Evolutionary conservation across 2,888 invertebrate genomes (phyloP), one percentile per base, ranked within the genome.

Genomic region (Plebejus anna): DNA sequence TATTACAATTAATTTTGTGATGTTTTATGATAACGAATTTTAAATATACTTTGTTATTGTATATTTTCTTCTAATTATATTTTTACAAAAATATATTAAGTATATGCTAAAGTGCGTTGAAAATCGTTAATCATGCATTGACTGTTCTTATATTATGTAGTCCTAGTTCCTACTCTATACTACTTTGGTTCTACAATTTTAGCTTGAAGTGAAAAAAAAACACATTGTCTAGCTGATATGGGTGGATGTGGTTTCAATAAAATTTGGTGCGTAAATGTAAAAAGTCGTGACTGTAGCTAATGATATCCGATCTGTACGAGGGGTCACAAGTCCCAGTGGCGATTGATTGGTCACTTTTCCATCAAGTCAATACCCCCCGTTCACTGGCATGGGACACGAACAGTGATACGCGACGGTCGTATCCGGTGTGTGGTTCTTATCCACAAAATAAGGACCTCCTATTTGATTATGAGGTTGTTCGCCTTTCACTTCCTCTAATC

Each of bases 331-430:
- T 11, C 32, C 1, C 28, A 28, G 28, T 28, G 72, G 28, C 28
- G 72, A 51, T 72, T 47, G 72, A 72, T 72, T 72, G 72, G 42
- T 47, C 72, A 72, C 47, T 72, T 72, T 72, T 72, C 72, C 72
- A 72, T 72, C 47, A 51, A 72, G 47, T 51, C 47, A 42, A 51
- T 47, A 28, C 72, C 47, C 72, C 28, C 72, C 51, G 61, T 61
- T 70, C 22, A 71, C 71, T 22, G 72, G 42, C 51, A 47, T 28
- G 22, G 9, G 72, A 72, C 72, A 72, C 71, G 71, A 71, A 72
- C 47, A 28, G 47, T 72, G 51, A 47, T 47, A 47, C 22, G 42
- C 72, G 47, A 47, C 72, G 4, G 22, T 5, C 22, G 47, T 47
- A 13, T 72, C 47, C 72, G 72, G 47, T 51, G 47, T 71, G 28